These are phyloP conservation scores for Graptemys geographica DNA, from an alignment of 2,797 vertebrate genomes.

Conservation along the genomic window DNA sequence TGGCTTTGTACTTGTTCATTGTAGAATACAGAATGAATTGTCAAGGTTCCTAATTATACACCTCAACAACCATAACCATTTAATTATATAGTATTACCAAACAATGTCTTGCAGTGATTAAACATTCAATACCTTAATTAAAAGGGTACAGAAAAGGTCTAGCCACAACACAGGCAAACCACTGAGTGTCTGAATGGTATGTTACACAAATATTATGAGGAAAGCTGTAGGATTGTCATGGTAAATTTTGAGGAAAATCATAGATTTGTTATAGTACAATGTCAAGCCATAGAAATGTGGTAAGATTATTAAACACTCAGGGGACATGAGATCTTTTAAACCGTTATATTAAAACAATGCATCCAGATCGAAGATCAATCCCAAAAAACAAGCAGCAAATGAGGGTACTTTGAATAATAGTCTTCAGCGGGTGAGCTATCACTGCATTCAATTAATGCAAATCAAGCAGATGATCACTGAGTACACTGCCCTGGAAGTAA, in stretches of 20 bases:
- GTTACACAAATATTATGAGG: conserved; percentile 39
- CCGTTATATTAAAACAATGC: conserved; percentile 14
- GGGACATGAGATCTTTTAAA: neutral
- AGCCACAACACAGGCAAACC: conserved; percentile 49
- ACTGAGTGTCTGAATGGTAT: neutral
- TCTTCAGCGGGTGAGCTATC: neutral
- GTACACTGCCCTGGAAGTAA: neutral
- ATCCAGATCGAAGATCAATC: conserved; percentile 35
- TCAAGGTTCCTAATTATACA: conserved; percentile 69
- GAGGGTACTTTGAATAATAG: conserved; percentile 24
- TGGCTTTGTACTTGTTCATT: conserved; percentile 68
- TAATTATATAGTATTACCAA: conserved; percentile 71
- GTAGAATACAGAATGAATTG: conserved; percentile 71
- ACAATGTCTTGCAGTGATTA: conserved; percentile 74
- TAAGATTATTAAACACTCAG: conserved; percentile 34
- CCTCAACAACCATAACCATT: conserved; percentile 67
- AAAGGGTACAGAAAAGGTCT: conserved; percentile 60
- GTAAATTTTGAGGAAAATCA: conserved; percentile 36
- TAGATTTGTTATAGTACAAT: conserved; percentile 27
- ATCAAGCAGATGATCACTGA: conserved; percentile 10
- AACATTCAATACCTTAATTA: conserved; percentile 71
- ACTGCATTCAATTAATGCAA: conserved; percentile 40
- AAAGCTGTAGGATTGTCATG: neutral
- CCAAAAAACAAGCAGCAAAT: conserved; percentile 27
- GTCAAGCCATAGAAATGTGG: neutral